Base-by-base conservation (phyloP, 2,113 vertebrate species). In the Leptobrachium ailaonicum region DNA sequence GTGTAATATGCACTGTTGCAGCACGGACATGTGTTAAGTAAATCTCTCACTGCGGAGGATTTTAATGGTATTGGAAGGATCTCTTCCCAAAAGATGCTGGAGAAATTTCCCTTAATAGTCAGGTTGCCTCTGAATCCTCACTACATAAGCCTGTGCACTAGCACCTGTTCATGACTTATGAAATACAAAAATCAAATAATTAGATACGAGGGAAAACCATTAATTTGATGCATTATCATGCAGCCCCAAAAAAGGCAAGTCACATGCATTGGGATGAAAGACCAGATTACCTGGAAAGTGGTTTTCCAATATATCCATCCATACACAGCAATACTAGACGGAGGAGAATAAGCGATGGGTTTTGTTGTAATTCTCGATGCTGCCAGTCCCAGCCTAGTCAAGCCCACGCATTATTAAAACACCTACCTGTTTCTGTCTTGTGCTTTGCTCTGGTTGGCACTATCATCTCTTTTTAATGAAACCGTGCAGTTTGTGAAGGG, bases 301-400 rank as follows among this genome's bases (percentile, higher is more conserved):
- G 47, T 5, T 50, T 66, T 76, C 80, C 68, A 69, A 76, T 71
- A 10, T 73, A 6, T 32, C 20, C 4, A 56, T 63, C 70, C 44
- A 82, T 60, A 77, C 86, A 83, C 47, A 41, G 76, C 77, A 70
- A 77, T 42, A 77, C 42, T 66, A 68, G 80, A 82, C 75, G 84
- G 77, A 83, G 56, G 86, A 83, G 4, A 89, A 85, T 74, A 1
- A 87, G 75, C 80, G 84, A 82, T 84, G 83, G 74, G 84, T 87
- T 88, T 84, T 87, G 85, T 82, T 87, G 82, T 73, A 89, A 83
- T 87, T 88, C 86, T 86, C 75, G 73, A 83, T 83, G 85, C 84
- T 64, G 71, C 75, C 64, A 86, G 83, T 85, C 83, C 86, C 78
- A 77, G 80, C 79, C 75, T 83, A 79, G 83, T 83, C 80, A 83